A percentile compares a stretch with the other conserved stretches of the same genome.
These are phyloP conservation scores for Eulemur macaco DNA, from an alignment of 2,113 vertebrate genomes.

Conservation along the genomic window DNA sequence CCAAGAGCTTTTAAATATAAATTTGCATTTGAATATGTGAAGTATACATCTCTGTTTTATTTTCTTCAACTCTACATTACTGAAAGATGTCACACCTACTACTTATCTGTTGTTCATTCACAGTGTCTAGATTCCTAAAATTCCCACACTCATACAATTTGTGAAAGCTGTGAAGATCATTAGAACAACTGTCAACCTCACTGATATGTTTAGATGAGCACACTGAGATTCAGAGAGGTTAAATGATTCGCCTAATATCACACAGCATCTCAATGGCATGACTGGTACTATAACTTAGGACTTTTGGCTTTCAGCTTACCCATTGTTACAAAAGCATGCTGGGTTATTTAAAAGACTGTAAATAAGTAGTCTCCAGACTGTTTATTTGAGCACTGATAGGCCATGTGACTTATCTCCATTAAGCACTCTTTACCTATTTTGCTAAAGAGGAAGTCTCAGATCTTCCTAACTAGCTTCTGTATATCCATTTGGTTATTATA, in stretches of 20 bases:
- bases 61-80: neutral
- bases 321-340: neutral
- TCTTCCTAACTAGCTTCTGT: neutral
- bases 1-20: conserved; percentile 26
- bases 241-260: neutral
- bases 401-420: neutral
- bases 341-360: neutral
- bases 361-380: neutral
- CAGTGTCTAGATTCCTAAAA: neutral
- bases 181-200: neutral
- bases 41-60: neutral
- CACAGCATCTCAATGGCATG: neutral
- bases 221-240: neutral
- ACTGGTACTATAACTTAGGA: neutral
- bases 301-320: neutral
- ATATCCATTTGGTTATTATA: neutral
- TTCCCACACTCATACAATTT: neutral
- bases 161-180: neutral
- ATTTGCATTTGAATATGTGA: neutral
- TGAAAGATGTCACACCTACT: conserved; percentile 26
- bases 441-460: neutral
- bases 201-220: neutral
- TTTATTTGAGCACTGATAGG: neutral
- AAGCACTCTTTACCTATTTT: neutral
- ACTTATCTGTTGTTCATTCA: neutral